A percentile compares a stretch with the other conserved stretches of the same genome.
phyloP scores from a whole-genome alignment of 2,888 invertebrate species.

The Atethmia centrago region DNA sequence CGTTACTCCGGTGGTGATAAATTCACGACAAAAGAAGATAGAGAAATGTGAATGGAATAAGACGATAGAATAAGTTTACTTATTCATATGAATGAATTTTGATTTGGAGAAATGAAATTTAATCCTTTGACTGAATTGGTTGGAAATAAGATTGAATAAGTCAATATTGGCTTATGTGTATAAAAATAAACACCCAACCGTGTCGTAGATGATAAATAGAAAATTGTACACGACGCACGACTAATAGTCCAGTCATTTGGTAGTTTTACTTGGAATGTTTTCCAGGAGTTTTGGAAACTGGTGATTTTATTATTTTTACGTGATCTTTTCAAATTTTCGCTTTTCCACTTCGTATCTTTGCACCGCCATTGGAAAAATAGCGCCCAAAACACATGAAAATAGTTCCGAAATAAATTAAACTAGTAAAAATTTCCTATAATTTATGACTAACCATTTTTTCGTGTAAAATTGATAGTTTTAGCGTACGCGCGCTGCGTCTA shows the following conservation, averaged over 20 bases:
- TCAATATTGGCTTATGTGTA: neutral
- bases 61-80: constrained; percentile 13
- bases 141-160: neutral
- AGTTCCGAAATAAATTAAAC: too few relatives aligned
- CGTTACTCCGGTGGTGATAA: constrained; percentile 65
- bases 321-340: neutral
- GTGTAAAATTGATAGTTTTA: too few relatives aligned
- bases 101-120: constrained; percentile 7
- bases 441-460: too few relatives aligned
- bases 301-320: neutral
- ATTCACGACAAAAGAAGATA: constrained; percentile 59
- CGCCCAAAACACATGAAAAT: too few relatives aligned
- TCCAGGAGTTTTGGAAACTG: neutral
- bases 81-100: constrained; percentile 12
- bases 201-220: constrained; percentile 54
- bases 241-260: constrained; percentile 12
- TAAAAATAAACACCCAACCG: constrained; percentile 1
- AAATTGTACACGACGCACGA: constrained; percentile 75
- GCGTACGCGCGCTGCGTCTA: too few relatives aligned
- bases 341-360: neutral
- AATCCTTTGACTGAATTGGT: constrained; percentile 3
- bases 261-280: too few relatives aligned
- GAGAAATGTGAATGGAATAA: constrained; percentile 43
- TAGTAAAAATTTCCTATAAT: too few relatives aligned
- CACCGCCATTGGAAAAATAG: too few relatives aligned